Evolutionary conservation across 2,797 vertebrate species (phyloP).

Genomic region (Pelobates cultripes): DNA sequence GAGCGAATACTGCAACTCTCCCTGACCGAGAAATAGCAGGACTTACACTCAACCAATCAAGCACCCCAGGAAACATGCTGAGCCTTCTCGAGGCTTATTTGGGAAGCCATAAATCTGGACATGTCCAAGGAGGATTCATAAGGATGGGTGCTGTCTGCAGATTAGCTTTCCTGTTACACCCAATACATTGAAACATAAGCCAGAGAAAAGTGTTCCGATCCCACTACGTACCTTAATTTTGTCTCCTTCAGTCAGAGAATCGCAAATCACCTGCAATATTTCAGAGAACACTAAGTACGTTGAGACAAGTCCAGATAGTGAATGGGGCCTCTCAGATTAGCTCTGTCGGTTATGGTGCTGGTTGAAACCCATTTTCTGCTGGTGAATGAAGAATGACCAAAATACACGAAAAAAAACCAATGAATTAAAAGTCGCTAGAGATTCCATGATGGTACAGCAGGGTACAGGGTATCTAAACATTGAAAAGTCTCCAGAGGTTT

Average conservation of each 20-base stretch:
- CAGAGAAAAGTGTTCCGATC: constrained; percentile 28
- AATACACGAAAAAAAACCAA: neutral
- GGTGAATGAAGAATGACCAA: too few species aligned
- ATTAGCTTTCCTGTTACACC: constrained; percentile 4
- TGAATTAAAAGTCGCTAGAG: neutral
- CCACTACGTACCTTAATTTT: constrained; percentile 18
- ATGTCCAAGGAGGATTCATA: constrained; percentile 15
- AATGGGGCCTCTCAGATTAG: neutral
- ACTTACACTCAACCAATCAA: constrained; percentile 18
- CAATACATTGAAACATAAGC: constrained; percentile 43
- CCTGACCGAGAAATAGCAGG: constrained; percentile 87
- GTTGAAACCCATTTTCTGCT: neutral
- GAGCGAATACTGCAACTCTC: constrained; percentile 94
- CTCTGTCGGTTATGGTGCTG: neutral
- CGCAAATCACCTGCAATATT: constrained; percentile 1
- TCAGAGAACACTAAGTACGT: constrained; percentile 1
- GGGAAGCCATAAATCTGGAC: constrained; percentile 1
- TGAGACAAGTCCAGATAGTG: neutral
- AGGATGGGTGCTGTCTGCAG: constrained; percentile 17
- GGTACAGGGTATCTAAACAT: neutral
- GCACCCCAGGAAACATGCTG: neutral
- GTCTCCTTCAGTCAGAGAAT: neutral
- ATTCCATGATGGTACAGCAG: neutral
- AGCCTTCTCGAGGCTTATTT: neutral
- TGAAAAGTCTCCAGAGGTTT: too few species aligned